phyloP scores from a whole-genome alignment of 2,797 vertebrate genomes.

The Propithecus deckenii region DNA sequence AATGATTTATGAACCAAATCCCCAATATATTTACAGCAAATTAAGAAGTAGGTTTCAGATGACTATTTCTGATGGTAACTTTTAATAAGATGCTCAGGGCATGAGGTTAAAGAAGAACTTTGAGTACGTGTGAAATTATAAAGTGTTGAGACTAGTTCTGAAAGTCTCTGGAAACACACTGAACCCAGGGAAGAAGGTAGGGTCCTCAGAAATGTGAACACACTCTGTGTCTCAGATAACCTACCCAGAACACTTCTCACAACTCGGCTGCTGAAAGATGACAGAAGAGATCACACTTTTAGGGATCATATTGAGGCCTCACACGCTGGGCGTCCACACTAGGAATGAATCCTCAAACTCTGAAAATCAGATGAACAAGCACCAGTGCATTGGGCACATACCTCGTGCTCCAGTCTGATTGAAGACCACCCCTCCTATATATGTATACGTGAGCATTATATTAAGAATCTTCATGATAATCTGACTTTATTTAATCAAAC shows the following conservation, averaged over 20 bases:
- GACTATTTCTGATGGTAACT: not conserved
- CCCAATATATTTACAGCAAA: not conserved
- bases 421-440: not conserved
- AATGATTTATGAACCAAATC: not conserved
- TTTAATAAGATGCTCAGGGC: not conserved
- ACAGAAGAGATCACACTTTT: not conserved
- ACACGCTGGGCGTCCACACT: not conserved
- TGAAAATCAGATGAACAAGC: not conserved
- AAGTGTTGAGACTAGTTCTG: not conserved
- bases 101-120: not conserved
- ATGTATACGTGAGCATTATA: not conserved
- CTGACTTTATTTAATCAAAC: not conserved
- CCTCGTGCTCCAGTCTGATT: not conserved
- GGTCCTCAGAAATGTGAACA: not conserved
- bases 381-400: not conserved
- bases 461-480: not conserved
- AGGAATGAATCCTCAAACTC: not conserved
- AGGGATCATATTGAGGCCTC: not conserved
- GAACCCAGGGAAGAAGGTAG: not conserved
- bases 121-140: not conserved
- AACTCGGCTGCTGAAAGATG: not conserved
- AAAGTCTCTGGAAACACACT: not conserved
- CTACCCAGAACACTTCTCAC: not conserved
- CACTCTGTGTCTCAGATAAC: not conserved
- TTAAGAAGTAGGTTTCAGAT: conserved; percentile 17